Base-by-base conservation (phyloP, 2,888 invertebrate species). In the Callosobruchus maculatus region DNA sequence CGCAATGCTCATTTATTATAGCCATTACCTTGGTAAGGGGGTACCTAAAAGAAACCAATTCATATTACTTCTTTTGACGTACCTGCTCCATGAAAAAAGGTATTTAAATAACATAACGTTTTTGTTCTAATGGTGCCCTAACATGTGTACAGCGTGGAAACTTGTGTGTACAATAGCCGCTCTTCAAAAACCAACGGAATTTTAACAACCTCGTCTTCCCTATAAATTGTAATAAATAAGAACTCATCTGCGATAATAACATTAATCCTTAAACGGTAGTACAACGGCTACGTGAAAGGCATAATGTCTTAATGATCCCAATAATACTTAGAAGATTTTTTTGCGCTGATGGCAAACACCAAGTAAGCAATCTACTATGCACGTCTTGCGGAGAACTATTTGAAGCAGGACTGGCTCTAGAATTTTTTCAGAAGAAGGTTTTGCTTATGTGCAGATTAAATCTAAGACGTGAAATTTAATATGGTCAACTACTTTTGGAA, bases 261-360 rank as follows among this genome's bases (percentile, higher is more conserved):
- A 77, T 75, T 72, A 74, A 68, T 68, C 77, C 78, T 74, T 75
- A 77, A 74, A 75, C 70, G 75, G 78, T 68, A 20, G 21, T 21
- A 21, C 21, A 13, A 68, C 71, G 73, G 71, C 30, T 77, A 78
- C 78, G 78, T 76, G 78, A 75, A 78, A 76, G 74, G 78, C 76
- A 80, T 80, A 78, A 80, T 78, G 78, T 78, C 80, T 80, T 79
- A 79, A 80, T 79, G 80, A 78, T 78, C 74, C 69, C 79, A 76
- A 79, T 79, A 80, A 79, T 77, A 79, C 77, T 78, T 76, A 79
- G 77, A 73, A 21, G 3, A 18, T 49, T 49, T 49, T 26, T 49
- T 49, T 49, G 49, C 13, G 9, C 49, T 13, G 49, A 18, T 13
- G 49, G 13, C 49, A 49, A 18, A 49, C 49, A 49, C 49, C 49